Evolutionary conservation across 2,797 vertebrate species (phyloP), one percentile per base, ranked within the genome.

Genomic region (Syngnathus acus): DNA sequence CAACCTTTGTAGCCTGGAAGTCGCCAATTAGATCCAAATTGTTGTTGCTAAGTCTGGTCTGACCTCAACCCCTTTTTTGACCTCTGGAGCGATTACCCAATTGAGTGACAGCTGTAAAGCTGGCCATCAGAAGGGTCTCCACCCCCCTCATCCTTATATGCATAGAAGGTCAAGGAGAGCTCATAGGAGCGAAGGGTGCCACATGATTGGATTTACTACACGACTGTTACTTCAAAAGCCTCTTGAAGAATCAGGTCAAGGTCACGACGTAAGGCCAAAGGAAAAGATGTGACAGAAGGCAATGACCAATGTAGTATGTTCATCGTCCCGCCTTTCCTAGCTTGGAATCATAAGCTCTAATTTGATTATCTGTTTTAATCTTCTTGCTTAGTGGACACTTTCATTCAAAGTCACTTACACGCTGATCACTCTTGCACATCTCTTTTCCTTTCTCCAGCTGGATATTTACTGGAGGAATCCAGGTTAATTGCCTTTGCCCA

Each of bases 191-290:
- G 82, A 87, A 79, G 80, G 72, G 82, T 87, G 88, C 87, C 89
- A 92, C 83, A 86, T 89, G 88, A 91, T 81, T 85, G 70, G 78
- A 88, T 88, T 84, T 85, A 79, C 84, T 88, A 88, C 87, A 84
- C 79, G 86, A 89, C 81, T 84, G 83, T 90, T 86, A 89, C 86
- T 89, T 89, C 88, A 89, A 87, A 88, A 88, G 86, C 83, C 84
- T 86, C 76, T 79, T 88, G 69, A 72, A 86, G 84, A 87, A 85
- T 82, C 83, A 83, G 88, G 88, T 92, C 89, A 92, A 90, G 88
- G 89, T 91, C 86, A 78, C 7, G 76, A 66, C 59, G 62, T 10
- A 3, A 32, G 26, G 80, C 69, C 70, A 78, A 83, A 80, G 77
- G 80, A 68, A 79, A 79, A 80, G 76, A 55, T 50, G 32, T 58